Evolutionary conservation across 2,888 invertebrate species (phyloP), one percentile per base, ranked within the genome.

Genomic region (Ypsolopha scabrella): DNA sequence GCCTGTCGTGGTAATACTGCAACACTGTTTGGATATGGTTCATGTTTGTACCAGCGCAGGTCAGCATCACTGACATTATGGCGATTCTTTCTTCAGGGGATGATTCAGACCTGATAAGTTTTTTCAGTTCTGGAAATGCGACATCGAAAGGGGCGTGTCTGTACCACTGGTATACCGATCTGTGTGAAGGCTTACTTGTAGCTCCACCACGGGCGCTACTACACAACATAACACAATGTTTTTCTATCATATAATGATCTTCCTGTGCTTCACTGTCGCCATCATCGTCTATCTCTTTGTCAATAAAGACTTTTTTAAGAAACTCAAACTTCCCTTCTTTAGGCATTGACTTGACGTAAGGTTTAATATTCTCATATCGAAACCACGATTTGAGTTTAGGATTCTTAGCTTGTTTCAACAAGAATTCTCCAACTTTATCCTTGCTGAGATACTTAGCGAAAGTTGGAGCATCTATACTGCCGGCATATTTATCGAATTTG

Each of bases 91-190:
- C 70, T 10, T 55, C 55, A 3, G 76, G 65, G 33, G 65, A 63
- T 0, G 70, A 70, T 56, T 78, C 78, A 0, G 58, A 41, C 1
- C 65, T 67, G 52, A 80, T 69, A 6, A 71, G 50, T 56, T 72
- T 72, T 52, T 69, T 72, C 14, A 81, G 55, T 52, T 74, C 72
- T 9, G 54, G 49, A 57, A 79, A 73, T 9, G 80, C 79, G 3
- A 55, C 57, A 50, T 66, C 60, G 57, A 80, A 80, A 38, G 69
- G 64, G 2, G 76, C 72, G 57, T 68, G 74, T 39, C 58, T 60
- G 54, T 78, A 80, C 77, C 78, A 80, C 8, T 60, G 45, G 52
- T 75, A 57, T 13, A 55, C 33, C 11, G 36, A 24, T 35, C 43
- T 41, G 34, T 41, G 11, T 33, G 51, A 43, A 37, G 47, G n/a